phyloP scores from a whole-genome alignment of 2,113 vertebrate genomes.

The Gopherus flavomarginatus region DNA sequence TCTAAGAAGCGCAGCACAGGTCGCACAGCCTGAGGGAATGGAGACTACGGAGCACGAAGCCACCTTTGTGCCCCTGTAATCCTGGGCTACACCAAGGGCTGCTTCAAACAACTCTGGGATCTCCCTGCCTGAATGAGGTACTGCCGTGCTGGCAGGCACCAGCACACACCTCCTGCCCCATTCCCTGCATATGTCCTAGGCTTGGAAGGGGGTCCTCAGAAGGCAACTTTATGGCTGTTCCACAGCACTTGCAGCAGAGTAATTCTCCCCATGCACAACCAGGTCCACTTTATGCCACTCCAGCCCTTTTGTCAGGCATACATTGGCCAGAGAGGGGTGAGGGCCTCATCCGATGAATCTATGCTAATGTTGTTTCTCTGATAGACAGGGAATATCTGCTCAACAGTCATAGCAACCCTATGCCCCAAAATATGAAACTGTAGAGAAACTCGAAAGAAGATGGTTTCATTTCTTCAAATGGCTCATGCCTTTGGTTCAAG shows the following conservation, averaged over 20 bases:
- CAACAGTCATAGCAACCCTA: neutral
- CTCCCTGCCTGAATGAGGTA: neutral
- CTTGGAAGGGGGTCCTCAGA: neutral
- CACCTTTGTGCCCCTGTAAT: neutral
- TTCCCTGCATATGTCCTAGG: neutral
- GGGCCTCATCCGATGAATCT: neutral
- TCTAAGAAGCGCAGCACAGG: neutral
- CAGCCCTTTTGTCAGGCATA: neutral
- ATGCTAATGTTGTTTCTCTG: neutral
- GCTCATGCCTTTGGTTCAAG: neutral
- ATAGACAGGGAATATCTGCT: neutral
- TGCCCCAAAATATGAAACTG: accelerated
- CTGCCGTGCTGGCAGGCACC: neutral
- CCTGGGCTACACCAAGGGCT: neutral
- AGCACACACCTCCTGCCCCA: neutral
- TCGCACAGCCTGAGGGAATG: neutral
- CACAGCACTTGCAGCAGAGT: neutral
- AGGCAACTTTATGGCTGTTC: neutral
- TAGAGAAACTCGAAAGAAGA: neutral
- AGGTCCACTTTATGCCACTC: neutral
- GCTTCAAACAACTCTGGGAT: neutral
- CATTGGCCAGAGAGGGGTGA: neutral
- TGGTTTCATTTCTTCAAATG: neutral
- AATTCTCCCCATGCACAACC: no score
- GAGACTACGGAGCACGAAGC: neutral